Evolutionary conservation across 1,140 invertebrate genomes (phyloP).

Genomic region (Ceratosolen solmsi): DNA sequence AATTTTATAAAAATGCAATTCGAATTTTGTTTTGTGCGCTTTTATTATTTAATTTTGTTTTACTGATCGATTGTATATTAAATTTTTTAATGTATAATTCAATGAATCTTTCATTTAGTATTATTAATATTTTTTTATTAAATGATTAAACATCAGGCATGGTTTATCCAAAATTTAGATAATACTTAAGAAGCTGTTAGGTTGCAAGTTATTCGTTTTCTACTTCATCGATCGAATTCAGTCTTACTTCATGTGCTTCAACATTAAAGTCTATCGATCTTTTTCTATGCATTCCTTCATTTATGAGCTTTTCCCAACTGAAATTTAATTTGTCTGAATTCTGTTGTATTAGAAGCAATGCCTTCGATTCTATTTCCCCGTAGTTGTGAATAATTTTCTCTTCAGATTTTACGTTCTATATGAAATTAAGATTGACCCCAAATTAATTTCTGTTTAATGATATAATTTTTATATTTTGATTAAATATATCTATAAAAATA

Average conservation of each 20-base stretch:
- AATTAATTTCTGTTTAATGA: too few relatives aligned
- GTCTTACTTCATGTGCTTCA: neutral
- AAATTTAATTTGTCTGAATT: conserved; percentile 55
- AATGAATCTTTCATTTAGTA: neutral
- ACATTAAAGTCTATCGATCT: conserved; percentile 54
- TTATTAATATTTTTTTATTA: neutral
- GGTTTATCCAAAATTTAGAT: too few relatives aligned
- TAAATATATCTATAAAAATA: too few relatives aligned
- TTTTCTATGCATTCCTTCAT: conserved; percentile 52
- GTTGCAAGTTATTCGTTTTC: neutral
- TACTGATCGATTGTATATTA: neutral
- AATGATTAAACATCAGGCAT: too few relatives aligned
- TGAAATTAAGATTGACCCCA: neutral
- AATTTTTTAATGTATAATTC: neutral
- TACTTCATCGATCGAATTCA: neutral
- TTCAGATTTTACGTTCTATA: conserved; percentile 25
- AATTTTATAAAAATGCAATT: conserved; percentile 14
- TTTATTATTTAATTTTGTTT: conserved; percentile 29
- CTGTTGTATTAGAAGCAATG: conserved; percentile 52
- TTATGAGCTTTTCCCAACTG: conserved; percentile 55
- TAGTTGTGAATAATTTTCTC: conserved; percentile 62
- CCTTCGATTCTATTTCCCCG: conserved; percentile 54
- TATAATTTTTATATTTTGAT: too few relatives aligned
- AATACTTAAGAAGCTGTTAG: neutral
- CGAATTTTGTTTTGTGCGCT: too few relatives aligned